Conservation (phyloP, 2,113 vertebrate species). For the Fulica atra region DNA sequence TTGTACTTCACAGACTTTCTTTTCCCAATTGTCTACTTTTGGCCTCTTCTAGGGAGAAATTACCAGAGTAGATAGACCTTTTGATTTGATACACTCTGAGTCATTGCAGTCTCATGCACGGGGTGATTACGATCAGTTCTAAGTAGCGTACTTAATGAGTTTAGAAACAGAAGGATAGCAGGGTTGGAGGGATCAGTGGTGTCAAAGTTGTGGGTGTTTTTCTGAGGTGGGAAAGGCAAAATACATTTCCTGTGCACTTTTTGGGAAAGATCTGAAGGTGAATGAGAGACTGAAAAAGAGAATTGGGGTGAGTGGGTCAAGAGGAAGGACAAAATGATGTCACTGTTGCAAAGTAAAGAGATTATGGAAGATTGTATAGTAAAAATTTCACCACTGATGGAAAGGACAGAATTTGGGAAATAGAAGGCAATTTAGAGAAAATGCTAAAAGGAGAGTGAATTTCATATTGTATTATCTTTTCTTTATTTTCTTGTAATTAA, state of each 20-base stretch:
- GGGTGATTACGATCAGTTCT: neutral
- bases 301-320: neutral
- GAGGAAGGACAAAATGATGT: neutral
- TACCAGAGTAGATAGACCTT: neutral
- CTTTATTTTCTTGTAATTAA: neutral
- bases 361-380: neutral
- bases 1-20: neutral
- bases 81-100: neutral
- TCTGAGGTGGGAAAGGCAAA: neutral
- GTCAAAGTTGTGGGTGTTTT: neutral
- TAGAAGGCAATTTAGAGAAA: neutral
- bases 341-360: neutral
- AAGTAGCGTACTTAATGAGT: neutral
- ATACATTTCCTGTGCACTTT: neutral
- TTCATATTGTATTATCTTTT: neutral
- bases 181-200: neutral
- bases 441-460: neutral
- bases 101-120: neutral
- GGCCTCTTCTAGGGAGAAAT: neutral
- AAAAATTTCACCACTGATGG: neutral
- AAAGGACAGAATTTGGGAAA: neutral
- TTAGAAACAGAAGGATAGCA: neutral
- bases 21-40: neutral
- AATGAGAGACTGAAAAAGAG: neutral
- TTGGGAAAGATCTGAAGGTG: neutral